Base-by-base conservation (phyloP, 1,140 invertebrate species). In the Solenopsis fugax region DNA sequence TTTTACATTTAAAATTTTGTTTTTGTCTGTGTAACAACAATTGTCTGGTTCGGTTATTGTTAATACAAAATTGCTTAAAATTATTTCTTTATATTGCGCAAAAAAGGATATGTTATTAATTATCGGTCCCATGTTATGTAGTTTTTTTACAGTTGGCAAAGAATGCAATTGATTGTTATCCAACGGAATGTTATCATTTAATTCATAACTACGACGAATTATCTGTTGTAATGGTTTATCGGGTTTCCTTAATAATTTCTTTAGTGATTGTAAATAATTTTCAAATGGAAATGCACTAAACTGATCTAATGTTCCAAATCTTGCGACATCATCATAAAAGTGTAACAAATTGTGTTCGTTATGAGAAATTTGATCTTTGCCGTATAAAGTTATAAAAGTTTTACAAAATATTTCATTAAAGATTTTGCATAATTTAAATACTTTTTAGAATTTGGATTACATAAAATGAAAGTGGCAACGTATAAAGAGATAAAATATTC, bases 41-140 rank as follows among this genome's bases (percentile, higher is more conserved):
- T 69, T 69, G 41, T 69, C 65, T n/a, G 65, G 41, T 21, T 69
- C 65, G 9, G 65, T 69, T 69, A 69, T 45, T 48, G 4, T 69
- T 69, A 69, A 69, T 69, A 69, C n/a, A 13, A 69, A 69, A 21
- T 21, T 45, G 13, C 4, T 48, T 69, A 69, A 48, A 45, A 69
- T 45, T 13, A 48, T 24, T 48, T 69, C 41, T 6, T 69, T 48
- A 48, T 69, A 69, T 69, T 69, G 65, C 16, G n/a, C 41, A 69
- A 69, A 1, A 13, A 69, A 45, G 7, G 41, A 48, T 21, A 69
- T 24, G n/a, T 69, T 69, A 69, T 69, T 69, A 1, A 69, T 69
- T 48, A 16, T 69, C 48, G 65, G n/a, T 48, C 65, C 65, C 10
- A 48, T 48, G 41, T 48, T 48, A 69, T 69, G 65, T 48, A 48